Base-by-base conservation (phyloP, 2,888 invertebrate species). In the Cepaea hortensis region DNA sequence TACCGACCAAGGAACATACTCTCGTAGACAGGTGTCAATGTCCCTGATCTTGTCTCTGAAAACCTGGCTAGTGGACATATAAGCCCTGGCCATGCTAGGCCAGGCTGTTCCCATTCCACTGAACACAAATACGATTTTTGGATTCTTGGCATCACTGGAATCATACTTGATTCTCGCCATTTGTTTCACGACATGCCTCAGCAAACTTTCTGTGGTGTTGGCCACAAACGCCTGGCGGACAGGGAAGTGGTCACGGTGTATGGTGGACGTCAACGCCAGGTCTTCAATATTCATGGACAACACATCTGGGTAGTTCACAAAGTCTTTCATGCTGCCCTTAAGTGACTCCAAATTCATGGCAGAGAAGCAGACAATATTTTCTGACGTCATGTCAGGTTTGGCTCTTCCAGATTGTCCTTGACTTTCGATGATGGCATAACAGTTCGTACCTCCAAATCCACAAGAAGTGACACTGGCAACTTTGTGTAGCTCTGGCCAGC, bases 71-170 rank as follows among this genome's bases (percentile, higher is more conserved):
- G 80, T 82, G 20, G 72, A 13, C 85, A 91, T 87, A 75, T 92
- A 73, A 70, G 90, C 90, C 80, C 81, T 75, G 73, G 92, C 90
- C 93, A 93, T 93, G 13, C 91, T 91, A 20, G 81, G 83, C 92
- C 92, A 92, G 20, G 89, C 84, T n/a, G 92, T 92, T 9, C 93
- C 92, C 82, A 92, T 91, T 4, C 93, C 92, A 88, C 91, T 89
- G 81, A 90, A 93, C 3, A 92, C 91, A 84, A 92, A 92, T 2
- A 91, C 86, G 13, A 91, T 68, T 20, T 84, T 84, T 55, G 81
- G 11, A 1, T 62, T 84, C n/a, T 84, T 86, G 6, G 55, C 61
- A 18, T 76, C 73, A 0, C 70, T 11, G 70, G 72, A 15, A 62
- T 65, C 68, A 9, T 65, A 20, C 68, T 68, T 65, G 7, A 81